A percentile compares a stretch with the other conserved stretches of the same genome.
phyloP scores from a whole-genome alignment of 1,140 invertebrate genomes.

The Proales similis region DNA sequence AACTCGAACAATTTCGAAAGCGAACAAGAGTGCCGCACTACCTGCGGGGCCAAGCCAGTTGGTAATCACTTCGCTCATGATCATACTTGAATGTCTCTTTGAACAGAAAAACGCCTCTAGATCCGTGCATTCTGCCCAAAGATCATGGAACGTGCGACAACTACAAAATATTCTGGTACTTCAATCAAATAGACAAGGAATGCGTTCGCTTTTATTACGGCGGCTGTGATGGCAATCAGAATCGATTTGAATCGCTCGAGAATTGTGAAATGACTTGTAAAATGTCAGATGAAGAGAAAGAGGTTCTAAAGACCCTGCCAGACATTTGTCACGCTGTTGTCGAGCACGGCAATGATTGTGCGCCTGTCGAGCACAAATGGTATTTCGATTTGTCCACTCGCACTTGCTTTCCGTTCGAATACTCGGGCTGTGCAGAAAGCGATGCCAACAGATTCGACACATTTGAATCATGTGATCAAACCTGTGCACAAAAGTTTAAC shows the following conservation, averaged over 20 bases:
- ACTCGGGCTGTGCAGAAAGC: constrained; percentile 64
- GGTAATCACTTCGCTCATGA: not conserved
- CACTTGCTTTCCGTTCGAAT: constrained; percentile 87
- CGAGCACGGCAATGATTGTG: constrained; percentile 9
- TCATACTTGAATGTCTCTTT: not conserved
- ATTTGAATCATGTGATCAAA: constrained; percentile 1
- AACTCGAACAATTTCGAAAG: constrained; percentile 82
- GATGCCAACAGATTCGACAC: constrained; percentile 22
- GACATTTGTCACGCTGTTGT: constrained; percentile 3
- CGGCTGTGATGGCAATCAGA: constrained; percentile 52
- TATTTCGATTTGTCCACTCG: constrained; percentile 74
- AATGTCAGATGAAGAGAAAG: constrained; percentile 21
- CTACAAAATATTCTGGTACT: constrained; percentile 37
- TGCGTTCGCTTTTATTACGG: constrained; percentile 42
- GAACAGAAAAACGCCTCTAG: not conserved
- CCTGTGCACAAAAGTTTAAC: not conserved
- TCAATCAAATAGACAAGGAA: constrained; percentile 5
- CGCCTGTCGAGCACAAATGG: constrained; percentile 57
- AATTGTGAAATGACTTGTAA: constrained; percentile 59
- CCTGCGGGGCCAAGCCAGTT: constrained; percentile 56
- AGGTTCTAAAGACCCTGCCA: not conserved
- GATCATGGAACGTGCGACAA: constrained; percentile 27
- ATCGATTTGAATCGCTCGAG: constrained; percentile 60
- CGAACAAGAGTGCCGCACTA: constrained; percentile 68
- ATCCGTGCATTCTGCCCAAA: constrained; percentile 8